Percentiles rank a stretch among this genome's conserved stretches.
These are phyloP conservation scores for Tenthredo distinguenda DNA, from an alignment of 2,888 invertebrate species.

Conservation along the genomic window DNA sequence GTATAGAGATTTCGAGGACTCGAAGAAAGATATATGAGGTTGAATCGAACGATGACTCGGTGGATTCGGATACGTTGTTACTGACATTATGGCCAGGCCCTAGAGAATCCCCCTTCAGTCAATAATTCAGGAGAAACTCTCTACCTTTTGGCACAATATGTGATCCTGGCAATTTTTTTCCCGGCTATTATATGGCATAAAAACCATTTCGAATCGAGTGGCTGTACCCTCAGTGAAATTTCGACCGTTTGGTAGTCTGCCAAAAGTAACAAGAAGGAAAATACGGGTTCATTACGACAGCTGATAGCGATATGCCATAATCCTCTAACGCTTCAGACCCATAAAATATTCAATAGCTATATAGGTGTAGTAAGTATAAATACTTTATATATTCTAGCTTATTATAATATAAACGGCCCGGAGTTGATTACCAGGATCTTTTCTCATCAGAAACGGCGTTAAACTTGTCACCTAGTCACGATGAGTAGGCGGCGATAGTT, in stretches of 20 bases:
- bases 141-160: neutral
- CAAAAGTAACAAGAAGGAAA: neutral
- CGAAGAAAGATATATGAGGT: neutral
- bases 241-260: neutral
- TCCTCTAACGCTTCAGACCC: neutral
- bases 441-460: neutral
- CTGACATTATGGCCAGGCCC: neutral
- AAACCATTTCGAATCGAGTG: neutral
- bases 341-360: neutral
- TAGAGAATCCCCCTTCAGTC: neutral
- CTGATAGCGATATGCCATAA: neutral
- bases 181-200: neutral
- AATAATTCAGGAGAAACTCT: neutral
- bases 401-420: neutral
- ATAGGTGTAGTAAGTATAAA: neutral
- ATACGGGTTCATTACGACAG: neutral
- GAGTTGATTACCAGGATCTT: neutral
- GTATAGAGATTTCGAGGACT: neutral
- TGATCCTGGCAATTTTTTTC: neutral
- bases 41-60: neutral
- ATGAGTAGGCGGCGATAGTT: neutral
- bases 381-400: neutral
- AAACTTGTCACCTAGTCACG: slow-evolving; percentile 2
- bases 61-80: neutral
- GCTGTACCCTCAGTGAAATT: neutral